phyloP scores from a whole-genome alignment of 2,888 invertebrate genomes.

The Eucera pruinosa region DNA sequence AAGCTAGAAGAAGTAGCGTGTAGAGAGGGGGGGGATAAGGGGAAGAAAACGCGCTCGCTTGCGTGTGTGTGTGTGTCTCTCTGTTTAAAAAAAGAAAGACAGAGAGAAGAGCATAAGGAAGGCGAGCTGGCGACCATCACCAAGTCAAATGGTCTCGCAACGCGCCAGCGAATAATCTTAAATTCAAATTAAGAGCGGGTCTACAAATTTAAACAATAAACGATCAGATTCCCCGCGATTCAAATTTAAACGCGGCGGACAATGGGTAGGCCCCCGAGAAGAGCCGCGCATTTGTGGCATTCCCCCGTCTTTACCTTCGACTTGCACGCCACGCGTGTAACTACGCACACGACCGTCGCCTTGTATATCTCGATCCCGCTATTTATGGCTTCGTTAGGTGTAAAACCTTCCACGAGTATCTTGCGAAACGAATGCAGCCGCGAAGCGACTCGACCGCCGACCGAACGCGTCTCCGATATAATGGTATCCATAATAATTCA shows the following conservation, averaged over 20 bases:
- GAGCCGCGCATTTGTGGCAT: slow-evolving; percentile 70
- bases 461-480: too few species aligned
- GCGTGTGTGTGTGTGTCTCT: too few species aligned
- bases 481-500: slow-evolving; percentile 41
- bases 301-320: slow-evolving; percentile 59
- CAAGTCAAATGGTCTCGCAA: slow-evolving; percentile 83
- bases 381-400: slow-evolving; percentile 61
- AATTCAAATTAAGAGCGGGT: slow-evolving; percentile 83
- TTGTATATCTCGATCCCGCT: slow-evolving; percentile 50
- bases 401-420: slow-evolving; percentile 40
- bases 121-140: slow-evolving; percentile 80
- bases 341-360: slow-evolving; percentile 47
- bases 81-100: slow-evolving; percentile 30
- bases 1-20: too few species aligned
- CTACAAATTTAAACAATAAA: slow-evolving; percentile 83
- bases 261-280: slow-evolving; percentile 75
- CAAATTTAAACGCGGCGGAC: slow-evolving; percentile 82
- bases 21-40: too few species aligned
- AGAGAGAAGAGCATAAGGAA: slow-evolving; percentile 63
- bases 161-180: slow-evolving; percentile 83
- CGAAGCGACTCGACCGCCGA: slow-evolving; percentile 23
- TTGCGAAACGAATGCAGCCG: slow-evolving; percentile 30
- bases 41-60: too few species aligned
- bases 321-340: too few species aligned
- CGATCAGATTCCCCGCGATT: slow-evolving; percentile 82